phyloP scores from a whole-genome alignment of 37 sponge, comb jelly and placozoan species.

The Halisarca cf. caerulea region DNA sequence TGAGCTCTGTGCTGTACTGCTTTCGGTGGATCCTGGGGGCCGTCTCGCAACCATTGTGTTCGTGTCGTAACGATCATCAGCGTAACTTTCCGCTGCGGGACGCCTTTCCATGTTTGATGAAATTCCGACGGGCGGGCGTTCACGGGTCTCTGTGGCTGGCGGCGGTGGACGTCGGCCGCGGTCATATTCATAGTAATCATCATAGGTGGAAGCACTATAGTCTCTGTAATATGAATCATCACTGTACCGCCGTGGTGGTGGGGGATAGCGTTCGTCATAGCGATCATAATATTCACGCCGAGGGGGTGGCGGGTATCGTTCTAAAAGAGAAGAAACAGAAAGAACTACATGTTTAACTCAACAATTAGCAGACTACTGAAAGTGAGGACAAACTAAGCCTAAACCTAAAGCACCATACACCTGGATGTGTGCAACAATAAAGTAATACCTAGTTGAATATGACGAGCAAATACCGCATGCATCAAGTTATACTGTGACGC shows the following conservation, averaged over 20 bases:
- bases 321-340: neutral
- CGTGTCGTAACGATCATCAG: conserved; percentile 16
- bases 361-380: too few relatives aligned
- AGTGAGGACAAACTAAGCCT: too few relatives aligned
- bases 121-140: neutral
- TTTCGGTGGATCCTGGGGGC: neutral
- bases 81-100: neutral
- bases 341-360: too few relatives aligned
- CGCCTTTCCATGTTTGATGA: neutral
- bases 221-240: neutral
- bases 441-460: too few relatives aligned
- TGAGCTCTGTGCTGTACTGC: neutral
- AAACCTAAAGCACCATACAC: too few relatives aligned
- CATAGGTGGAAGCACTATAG: neutral
- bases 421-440: too few relatives aligned
- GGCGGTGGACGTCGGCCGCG: neutral
- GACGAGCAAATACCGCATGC: too few relatives aligned
- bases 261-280: conserved; percentile 15
- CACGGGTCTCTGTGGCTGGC: neutral
- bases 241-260: conserved; percentile 12
- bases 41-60: neutral
- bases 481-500: too few relatives aligned
- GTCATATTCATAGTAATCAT: conserved; percentile 18
- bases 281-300: conserved; percentile 30
- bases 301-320: conserved; percentile 23